These are phyloP conservation scores for Palythoa heliodiscus DNA, from an alignment of 92 coral and sea anemone species.

Conservation along the genomic window DNA sequence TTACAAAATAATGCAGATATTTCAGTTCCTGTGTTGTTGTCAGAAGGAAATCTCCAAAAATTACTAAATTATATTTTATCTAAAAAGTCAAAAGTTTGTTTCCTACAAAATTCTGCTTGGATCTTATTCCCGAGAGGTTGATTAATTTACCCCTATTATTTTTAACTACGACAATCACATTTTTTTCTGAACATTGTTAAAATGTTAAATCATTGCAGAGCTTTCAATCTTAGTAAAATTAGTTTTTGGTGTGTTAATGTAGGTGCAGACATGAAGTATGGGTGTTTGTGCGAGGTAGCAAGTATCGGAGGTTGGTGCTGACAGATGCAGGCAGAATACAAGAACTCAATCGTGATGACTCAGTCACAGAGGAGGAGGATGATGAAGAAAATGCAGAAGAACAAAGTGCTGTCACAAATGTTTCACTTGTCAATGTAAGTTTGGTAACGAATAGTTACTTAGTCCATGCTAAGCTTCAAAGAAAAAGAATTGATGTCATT, in stretches of 20 bases:
- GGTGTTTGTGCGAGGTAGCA: conserved; percentile 86
- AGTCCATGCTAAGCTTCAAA: not conserved
- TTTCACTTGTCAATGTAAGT: conserved; percentile 87
- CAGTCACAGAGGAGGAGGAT: conserved; percentile 63
- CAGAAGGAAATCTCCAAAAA: too few relatives aligned
- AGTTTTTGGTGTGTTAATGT: not conserved
- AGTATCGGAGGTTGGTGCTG: conserved; percentile 71
- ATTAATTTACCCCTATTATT: too few relatives aligned
- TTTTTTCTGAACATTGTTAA: too few relatives aligned
- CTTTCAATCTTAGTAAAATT: not conserved
- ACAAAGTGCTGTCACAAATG: conserved; percentile 54
- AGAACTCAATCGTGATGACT: conserved; percentile 70
- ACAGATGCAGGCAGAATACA: conserved; percentile 79
- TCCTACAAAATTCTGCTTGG: too few relatives aligned
- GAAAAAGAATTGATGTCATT: not conserved
- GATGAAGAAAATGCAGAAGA: conserved; percentile 48
- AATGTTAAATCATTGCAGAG: too few relatives aligned
- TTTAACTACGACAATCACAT: too few relatives aligned
- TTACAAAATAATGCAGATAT: too few relatives aligned
- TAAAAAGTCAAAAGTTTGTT: too few relatives aligned
- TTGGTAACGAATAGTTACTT: not conserved
- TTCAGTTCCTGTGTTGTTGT: too few relatives aligned
- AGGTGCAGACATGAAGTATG: conserved; percentile 84
- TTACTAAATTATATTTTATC: too few relatives aligned
- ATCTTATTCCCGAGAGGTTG: too few relatives aligned